Base-by-base conservation (phyloP, 2,113 vertebrate genomes). In the Eira barbara region DNA sequence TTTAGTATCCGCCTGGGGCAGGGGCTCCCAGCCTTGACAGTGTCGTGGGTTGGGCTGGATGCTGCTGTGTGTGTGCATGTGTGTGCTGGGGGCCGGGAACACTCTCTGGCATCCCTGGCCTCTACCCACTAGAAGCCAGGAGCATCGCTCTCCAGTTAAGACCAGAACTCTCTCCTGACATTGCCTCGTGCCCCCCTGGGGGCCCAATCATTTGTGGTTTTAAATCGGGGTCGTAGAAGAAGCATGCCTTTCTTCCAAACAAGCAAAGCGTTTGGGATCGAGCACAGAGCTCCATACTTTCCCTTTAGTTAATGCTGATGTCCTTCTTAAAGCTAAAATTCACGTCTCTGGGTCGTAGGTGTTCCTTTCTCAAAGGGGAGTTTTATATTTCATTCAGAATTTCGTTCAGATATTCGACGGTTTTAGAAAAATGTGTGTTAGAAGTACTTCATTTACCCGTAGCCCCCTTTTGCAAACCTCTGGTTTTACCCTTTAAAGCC, bases 41-140 rank as follows among this genome's bases (percentile, higher is more conserved):
- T 29, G 1, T 7, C 12, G 12, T 4, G 12, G 3, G 14, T 8
- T 6, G 83, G 31, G 52, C 31, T 4, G 0, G 59, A 29, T 9
- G 12, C 1, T 11, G 23, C 29, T 21, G 76, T 6, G 59, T 49
- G 55, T 18, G 73, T 2, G 34, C 59, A 6, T 10, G n/a, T 34
- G 34, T 31, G 34, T 25, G 4, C 17, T 2, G 25, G 18, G 23
- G n/a, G 34, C 17, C 2, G 27, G 23, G 55, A 15, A 17, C n/a
- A 13, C 55, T 31, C 13, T 2, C 7, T n/a, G 34, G 63, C n/a
- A 12, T n/a, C 36, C 36, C 47, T 67, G 57, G 23, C 67, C 14
- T 34, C 57, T 36, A 27, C 52, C 45, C 36, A 6, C 13, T 2
- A 1, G 76, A 27, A 4, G 2, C 36, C 55, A 88, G 36, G 39